Conservation (phyloP, 2,113 vertebrate genomes). For the Mastomys natalensis region DNA sequence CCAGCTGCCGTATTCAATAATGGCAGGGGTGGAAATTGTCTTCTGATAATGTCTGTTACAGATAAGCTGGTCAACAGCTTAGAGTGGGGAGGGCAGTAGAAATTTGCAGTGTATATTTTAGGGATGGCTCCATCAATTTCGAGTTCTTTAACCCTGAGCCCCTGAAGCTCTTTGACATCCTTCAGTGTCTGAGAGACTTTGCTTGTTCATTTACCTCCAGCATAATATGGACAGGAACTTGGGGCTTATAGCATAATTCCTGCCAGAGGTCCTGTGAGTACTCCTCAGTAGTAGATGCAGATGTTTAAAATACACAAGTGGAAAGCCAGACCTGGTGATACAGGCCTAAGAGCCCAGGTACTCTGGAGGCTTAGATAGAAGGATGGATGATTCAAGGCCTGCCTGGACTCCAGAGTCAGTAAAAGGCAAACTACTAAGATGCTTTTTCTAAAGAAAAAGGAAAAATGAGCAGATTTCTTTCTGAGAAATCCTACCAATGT, state of each 20-base stretch:
- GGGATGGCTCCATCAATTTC: not conserved
- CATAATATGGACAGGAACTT: not conserved
- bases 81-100: not conserved
- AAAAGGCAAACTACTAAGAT: not conserved
- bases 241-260: not conserved
- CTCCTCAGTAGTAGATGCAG: not conserved
- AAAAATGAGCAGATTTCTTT: not conserved
- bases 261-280: not conserved
- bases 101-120: not conserved
- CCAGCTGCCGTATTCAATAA: not conserved
- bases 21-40: not conserved
- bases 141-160: not conserved
- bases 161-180: not conserved
- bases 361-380: not conserved
- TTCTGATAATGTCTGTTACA: not conserved
- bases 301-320: not conserved
- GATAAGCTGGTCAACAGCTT: slow-evolving; percentile 5
- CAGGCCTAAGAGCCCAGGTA: not conserved
- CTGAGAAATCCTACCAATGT: not conserved
- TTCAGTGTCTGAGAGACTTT: not conserved
- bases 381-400: not conserved
- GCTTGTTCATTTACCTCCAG: not conserved
- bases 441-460: not conserved
- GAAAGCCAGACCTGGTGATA: not conserved
- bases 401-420: not conserved